Evolutionary conservation across 1,140 invertebrate species (phyloP), one percentile per base, ranked within the genome.

Genomic region (Bemisia tabaci): DNA sequence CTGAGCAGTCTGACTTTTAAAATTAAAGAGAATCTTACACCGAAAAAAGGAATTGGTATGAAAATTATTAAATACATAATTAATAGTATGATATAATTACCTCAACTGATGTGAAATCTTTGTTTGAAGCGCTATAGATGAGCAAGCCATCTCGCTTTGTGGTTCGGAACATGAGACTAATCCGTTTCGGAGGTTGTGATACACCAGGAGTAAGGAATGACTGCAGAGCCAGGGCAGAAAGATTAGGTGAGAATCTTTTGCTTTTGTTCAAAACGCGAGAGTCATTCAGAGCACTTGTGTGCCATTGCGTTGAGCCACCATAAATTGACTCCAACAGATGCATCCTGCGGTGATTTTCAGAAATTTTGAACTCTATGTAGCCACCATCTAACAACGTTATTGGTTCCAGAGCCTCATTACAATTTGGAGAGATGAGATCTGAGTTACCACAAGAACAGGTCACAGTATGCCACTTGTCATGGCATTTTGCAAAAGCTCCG

Each of bases 141-240:
- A 97, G 74, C 12, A 94, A 78, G 11, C 91, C 93, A 73, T 90
- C 82, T 39, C 81, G 78, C 73, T 84, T 84, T 1, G 86, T 81
- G 0, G 92, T 95, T 72, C 90, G 82, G 73, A 96, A 94, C 68
- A 87, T 81, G n/a, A 97, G 78, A 60, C 88, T 85, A 0, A 95
- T 78, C 12, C 81, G 84, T 75, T 94, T 94, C 0, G 84, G 79
- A 0, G 82, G 78, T 22, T 67, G 66, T 25, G 24, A 25, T 5
- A 62, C n/a, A n/a, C 65, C 62, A 22, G 68, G 65, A 0, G 66
- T 63, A n/a, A 66, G 66, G 22, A 64, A 22, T 9, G 33, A 48
- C 27, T 24, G 22, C 22, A 65, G 26, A 0, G 68, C 25, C 64
- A 58, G 59, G n/a, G 23, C 62, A 25, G 22, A 58, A 60, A 64